Conservation (phyloP, 1,140 invertebrate species). For the Oncopodura yosiiana region DNA sequence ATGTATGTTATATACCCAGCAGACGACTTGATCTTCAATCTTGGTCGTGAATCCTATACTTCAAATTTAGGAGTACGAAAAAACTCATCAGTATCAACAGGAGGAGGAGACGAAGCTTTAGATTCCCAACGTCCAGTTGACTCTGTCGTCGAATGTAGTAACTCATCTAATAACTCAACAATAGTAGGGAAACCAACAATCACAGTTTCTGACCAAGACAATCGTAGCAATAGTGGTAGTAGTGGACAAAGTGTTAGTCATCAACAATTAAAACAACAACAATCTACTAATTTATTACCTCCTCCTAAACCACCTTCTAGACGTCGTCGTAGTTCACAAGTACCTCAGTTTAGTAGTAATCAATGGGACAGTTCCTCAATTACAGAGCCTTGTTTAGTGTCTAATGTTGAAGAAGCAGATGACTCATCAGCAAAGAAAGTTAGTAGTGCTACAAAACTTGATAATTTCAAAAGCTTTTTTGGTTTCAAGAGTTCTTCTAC, state of each 20-base stretch:
- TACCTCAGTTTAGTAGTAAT: conserved; percentile 1
- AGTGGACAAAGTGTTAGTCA: neutral
- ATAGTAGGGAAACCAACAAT: neutral
- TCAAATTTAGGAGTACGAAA: conserved; percentile 26
- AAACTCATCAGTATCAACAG: no score
- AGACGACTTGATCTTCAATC: conserved; percentile 30
- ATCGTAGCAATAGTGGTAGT: neutral
- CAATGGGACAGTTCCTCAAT: conserved; percentile 1
- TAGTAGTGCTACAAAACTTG: neutral
- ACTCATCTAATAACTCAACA: neutral
- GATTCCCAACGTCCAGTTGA: neutral
- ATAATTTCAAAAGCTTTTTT: conserved; percentile 4
- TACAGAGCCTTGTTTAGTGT: neutral
- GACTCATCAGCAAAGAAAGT: neutral
- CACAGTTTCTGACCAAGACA: no score
- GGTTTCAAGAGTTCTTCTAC: neutral
- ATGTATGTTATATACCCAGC: conserved; percentile 35
- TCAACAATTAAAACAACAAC: neutral
- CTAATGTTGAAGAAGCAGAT: neutral
- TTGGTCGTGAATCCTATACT: conserved; percentile 21
- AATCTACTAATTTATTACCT: neutral
- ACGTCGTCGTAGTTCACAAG: neutral
- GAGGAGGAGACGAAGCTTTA: neutral
- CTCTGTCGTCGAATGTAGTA: neutral
- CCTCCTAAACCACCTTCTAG: conserved; percentile 7